Evolutionary conservation across 2,113 vertebrate species (phyloP).

Genomic region (Nothoprocta perdicaria): DNA sequence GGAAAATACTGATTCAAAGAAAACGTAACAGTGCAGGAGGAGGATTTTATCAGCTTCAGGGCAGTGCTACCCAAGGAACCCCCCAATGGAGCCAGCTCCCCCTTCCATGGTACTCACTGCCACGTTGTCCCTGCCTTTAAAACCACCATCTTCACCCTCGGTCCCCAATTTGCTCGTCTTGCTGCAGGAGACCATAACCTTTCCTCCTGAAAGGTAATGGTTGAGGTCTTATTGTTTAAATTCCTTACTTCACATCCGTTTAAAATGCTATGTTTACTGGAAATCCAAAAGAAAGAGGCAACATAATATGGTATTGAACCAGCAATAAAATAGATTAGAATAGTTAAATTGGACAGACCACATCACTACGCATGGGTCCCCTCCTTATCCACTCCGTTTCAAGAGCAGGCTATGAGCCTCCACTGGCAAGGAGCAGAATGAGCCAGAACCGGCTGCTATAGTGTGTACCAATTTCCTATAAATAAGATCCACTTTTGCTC

Average conservation of each 20-base stretch:
- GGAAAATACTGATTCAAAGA: not conserved
- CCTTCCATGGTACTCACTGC: not conserved
- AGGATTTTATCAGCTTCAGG: not conserved
- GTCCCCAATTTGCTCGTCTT: not conserved
- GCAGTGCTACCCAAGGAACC: accelerated
- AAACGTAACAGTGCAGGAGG: not conserved
- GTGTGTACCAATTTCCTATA: not conserved
- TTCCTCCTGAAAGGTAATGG: not conserved
- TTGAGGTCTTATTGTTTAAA: not conserved
- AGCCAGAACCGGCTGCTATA: not conserved
- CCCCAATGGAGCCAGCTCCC: not conserved
- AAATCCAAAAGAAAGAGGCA: conserved; percentile 7
- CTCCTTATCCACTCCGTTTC: not conserved
- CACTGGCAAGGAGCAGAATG: not conserved
- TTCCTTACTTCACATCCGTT: not conserved
- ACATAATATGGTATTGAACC: not conserved
- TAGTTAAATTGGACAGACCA: not conserved
- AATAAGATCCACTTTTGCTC: not conserved
- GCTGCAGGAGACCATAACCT: not conserved
- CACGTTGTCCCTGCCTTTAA: not conserved
- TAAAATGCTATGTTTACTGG: accelerated
- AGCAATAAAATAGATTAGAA: not conserved
- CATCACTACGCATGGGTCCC: not conserved
- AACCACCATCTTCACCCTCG: not conserved
- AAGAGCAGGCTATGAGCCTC: not conserved